Conservation (phyloP, 2,113 vertebrate species). For the Pitta sordida region DNA sequence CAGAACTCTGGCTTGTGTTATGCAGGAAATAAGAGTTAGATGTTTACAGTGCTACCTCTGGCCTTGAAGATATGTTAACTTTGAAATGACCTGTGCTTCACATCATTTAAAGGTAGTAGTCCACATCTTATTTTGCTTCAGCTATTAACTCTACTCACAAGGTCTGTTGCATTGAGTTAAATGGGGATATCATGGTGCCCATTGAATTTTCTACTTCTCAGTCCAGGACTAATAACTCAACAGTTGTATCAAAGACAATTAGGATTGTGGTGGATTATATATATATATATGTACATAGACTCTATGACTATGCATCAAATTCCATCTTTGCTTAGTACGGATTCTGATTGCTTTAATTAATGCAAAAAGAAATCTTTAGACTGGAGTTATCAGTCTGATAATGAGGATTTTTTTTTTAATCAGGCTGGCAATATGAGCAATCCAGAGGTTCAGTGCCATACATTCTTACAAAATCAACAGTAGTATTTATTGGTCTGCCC, state of each 20-base stretch:
- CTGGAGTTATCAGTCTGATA: not conserved
- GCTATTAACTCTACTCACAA: not conserved
- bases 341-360: not conserved
- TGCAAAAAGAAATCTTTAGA: not conserved
- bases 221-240: not conserved
- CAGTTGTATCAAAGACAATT: not conserved
- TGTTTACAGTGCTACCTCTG: conserved; percentile 7
- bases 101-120: not conserved
- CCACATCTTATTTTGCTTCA: not conserved
- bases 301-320: not conserved
- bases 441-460: not conserved
- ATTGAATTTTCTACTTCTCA: not conserved
- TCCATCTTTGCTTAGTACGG: not conserved
- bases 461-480: not conserved
- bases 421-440: not conserved
- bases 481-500: not conserved
- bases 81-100: not conserved
- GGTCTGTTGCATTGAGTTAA: not conserved
- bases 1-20: conserved; percentile 22
- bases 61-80: conserved; percentile 7
- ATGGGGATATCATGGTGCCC: not conserved
- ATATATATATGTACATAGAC: no score
- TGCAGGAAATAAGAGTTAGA: conserved; percentile 10
- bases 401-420: not conserved
- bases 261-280: not conserved